Percentiles rank a stretch among this genome's conserved stretches.
Conservation (phyloP, 2,113 vertebrate genomes). For the Rhea americana region DNA sequence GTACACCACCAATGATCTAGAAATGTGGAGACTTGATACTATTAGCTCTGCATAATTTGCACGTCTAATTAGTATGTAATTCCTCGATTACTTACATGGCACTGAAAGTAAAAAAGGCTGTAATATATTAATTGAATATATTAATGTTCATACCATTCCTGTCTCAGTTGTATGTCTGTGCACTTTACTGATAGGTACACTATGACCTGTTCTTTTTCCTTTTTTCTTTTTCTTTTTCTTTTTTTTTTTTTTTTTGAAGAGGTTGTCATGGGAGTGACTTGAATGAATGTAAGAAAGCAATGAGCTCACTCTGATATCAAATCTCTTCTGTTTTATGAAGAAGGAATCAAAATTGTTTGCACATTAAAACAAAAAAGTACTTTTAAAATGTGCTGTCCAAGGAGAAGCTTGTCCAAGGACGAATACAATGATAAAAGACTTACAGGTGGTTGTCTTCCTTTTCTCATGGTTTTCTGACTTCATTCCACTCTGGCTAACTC, state of each 20-base stretch:
- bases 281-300: background rate
- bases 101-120: background rate
- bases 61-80: background rate
- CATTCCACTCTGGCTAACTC: background rate
- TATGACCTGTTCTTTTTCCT: background rate
- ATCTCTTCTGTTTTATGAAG: background rate
- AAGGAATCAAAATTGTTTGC: background rate
- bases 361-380: background rate
- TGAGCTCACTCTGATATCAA: constrained; percentile 9
- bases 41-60: constrained; percentile 3
- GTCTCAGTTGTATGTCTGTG: background rate
- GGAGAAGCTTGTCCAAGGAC: background rate
- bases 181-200: background rate
- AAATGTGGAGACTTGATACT: background rate
- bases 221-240: background rate
- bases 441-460: background rate
- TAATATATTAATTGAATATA: background rate
- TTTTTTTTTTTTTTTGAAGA: background rate
- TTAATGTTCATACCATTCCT: background rate
- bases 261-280: background rate
- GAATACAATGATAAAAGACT: background rate
- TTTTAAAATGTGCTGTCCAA: background rate
- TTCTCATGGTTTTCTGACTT: background rate
- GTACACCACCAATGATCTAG: background rate
- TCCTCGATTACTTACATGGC: background rate